Conservation (phyloP, 2,797 vertebrate species). For the Paratrypauchen microcephalus region DNA sequence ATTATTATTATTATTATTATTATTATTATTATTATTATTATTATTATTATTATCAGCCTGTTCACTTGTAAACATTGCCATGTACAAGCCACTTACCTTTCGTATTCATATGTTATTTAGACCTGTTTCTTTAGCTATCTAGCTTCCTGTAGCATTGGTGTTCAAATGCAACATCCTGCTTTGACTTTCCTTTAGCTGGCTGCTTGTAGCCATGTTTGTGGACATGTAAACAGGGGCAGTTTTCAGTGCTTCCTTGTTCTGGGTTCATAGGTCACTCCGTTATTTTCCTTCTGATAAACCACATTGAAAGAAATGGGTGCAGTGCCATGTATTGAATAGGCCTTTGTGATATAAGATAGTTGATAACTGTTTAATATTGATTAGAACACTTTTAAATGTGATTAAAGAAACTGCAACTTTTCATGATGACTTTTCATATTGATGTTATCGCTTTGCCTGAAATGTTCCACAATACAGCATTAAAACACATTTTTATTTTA, state of each 20-base stretch:
- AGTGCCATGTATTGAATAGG: background rate
- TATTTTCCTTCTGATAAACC: constrained; percentile 20
- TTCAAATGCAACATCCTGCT: background rate
- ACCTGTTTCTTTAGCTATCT: too few species aligned
- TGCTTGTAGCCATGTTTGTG: constrained; percentile 9
- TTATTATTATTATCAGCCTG: too few species aligned
- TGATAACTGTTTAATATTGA: background rate
- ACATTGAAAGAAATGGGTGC: constrained; percentile 9
- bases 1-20: too few species aligned
- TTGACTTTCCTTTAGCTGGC: background rate
- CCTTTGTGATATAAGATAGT: background rate
- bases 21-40: too few species aligned
- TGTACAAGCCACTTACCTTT: too few species aligned
- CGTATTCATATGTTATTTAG: too few species aligned
- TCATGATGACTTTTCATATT: too few species aligned
- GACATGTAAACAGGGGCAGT: constrained; percentile 10
- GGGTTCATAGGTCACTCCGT: background rate
- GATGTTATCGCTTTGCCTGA: too few species aligned
- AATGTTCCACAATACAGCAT: too few species aligned
- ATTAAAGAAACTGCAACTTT: background rate
- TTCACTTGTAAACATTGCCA: too few species aligned
- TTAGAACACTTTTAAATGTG: background rate
- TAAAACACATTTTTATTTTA: too few species aligned
- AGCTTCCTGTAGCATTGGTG: too few species aligned
- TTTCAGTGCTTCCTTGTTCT: constrained; percentile 6